Evolutionary conservation across 2,113 vertebrate genomes (phyloP).

Genomic region (Oxyruncus cristatus): DNA sequence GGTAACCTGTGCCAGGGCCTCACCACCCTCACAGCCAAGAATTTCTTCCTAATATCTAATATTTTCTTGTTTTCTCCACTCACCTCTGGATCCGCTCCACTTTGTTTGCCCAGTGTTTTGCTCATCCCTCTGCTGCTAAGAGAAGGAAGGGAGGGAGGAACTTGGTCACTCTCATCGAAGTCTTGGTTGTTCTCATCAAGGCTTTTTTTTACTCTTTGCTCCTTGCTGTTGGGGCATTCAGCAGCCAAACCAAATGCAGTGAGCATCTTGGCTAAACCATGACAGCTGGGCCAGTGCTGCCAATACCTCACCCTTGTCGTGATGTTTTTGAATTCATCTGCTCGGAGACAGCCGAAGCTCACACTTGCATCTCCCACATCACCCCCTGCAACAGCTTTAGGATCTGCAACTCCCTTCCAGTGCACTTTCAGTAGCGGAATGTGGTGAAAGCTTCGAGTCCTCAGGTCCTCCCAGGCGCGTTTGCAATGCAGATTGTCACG

Average conservation of each 20-base stretch:
- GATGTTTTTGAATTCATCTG: background rate
- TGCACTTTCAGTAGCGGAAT: background rate
- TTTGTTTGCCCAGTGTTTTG: background rate
- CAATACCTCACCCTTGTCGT: background rate
- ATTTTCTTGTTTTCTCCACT: background rate
- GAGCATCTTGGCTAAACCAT: background rate
- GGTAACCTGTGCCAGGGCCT: background rate
- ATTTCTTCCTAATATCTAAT: background rate
- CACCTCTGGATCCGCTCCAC: background rate
- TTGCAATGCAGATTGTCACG: background rate
- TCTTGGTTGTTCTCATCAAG: background rate
- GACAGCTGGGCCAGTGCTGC: background rate
- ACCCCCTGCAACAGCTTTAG: background rate
- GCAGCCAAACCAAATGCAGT: background rate
- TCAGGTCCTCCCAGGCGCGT: background rate
- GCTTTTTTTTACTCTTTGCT: background rate
- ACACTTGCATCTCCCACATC: rapidly evolving
- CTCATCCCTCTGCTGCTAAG: background rate
- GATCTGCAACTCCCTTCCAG: background rate
- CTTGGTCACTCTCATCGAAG: background rate
- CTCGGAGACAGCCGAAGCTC: background rate
- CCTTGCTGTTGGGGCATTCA: background rate
- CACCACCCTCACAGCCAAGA: rapidly evolving
- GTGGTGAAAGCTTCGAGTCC: background rate
- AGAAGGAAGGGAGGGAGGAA: background rate